Percentiles rank a stretch among this genome's conserved stretches.
phyloP scores from a whole-genome alignment of 2,797 vertebrate genomes.

The Varecia variegata region DNA sequence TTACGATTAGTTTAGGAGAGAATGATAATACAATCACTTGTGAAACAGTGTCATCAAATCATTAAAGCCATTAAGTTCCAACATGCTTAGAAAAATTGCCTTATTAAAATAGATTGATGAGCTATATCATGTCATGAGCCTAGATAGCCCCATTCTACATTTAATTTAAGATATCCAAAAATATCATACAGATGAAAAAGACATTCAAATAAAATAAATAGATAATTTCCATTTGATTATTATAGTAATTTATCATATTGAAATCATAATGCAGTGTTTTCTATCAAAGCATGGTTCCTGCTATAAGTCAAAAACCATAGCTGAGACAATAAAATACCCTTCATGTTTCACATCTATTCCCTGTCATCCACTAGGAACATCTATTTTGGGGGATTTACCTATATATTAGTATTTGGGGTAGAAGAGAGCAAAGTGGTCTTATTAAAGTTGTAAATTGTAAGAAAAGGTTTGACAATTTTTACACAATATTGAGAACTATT shows the following conservation, averaged over 20 bases:
- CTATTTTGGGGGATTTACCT: neutral
- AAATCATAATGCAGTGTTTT: slow-evolving; percentile 11
- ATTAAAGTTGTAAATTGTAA: slow-evolving; percentile 28
- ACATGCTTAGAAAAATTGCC: neutral
- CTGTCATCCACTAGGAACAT: neutral
- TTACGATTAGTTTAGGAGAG: slow-evolving; percentile 15
- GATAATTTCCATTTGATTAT: slow-evolving; percentile 39
- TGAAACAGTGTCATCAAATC: slow-evolving; percentile 19
- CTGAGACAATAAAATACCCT: neutral
- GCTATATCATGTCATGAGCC: neutral
- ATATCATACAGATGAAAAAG: slow-evolving; percentile 25
- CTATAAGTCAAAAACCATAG: slow-evolving; percentile 42
- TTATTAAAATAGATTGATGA: slow-evolving; percentile 56
- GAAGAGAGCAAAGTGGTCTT: neutral
- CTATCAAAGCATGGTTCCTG: slow-evolving; percentile 20
- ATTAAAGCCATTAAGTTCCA: slow-evolving; percentile 49
- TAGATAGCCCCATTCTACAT: neutral
- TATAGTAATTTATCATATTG: slow-evolving; percentile 43
- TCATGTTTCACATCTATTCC: slow-evolving; percentile 37
- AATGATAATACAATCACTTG: slow-evolving; percentile 31
- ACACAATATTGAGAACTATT: slow-evolving; percentile 6
- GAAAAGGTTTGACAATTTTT: slow-evolving; percentile 30
- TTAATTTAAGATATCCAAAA: slow-evolving; percentile 53
- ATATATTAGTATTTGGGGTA: neutral
- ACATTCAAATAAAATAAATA: slow-evolving; percentile 49